Percentiles rank a stretch among this genome's conserved stretches.
Evolutionary conservation across 2,797 vertebrate species (phyloP).

Genomic region (Brachyalestes nurse): DNA sequence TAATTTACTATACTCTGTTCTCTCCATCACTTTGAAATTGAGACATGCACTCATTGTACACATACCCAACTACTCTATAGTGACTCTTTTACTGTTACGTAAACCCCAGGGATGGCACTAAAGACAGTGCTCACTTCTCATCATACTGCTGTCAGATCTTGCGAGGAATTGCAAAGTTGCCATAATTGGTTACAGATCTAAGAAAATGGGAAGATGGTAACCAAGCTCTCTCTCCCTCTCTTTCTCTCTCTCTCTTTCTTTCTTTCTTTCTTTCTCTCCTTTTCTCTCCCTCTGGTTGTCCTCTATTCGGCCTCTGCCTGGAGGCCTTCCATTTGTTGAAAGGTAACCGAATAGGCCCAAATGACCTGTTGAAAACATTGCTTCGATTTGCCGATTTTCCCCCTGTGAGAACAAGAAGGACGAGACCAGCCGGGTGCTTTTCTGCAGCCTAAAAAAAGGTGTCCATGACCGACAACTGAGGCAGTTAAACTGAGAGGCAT

Average conservation of each 20-base stretch:
- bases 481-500: constrained; percentile 55
- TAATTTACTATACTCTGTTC: background rate
- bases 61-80: constrained; percentile 24
- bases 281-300: constrained; percentile 52
- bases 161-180: constrained; percentile 75
- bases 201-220: constrained; percentile 63
- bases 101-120: constrained; percentile 28
- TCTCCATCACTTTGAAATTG: constrained; percentile 19
- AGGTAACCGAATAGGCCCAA: constrained; percentile 77
- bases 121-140: constrained; percentile 51
- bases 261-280: constrained; percentile 38
- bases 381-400: constrained; percentile 73
- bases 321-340: constrained; percentile 73
- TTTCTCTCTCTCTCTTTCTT: constrained; percentile 1
- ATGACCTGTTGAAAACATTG: constrained; percentile 74
- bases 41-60: constrained; percentile 12
- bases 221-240: constrained; percentile 41
- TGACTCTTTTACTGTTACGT: constrained; percentile 26
- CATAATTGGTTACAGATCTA: constrained; percentile 77
- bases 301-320: constrained; percentile 71
- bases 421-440: constrained; percentile 55
- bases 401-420: constrained; percentile 66
- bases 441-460: constrained; percentile 49
- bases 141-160: constrained; percentile 70
- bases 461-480: constrained; percentile 66